Conservation (phyloP, 2,888 invertebrate genomes). For the Helobdella robusta region DNA sequence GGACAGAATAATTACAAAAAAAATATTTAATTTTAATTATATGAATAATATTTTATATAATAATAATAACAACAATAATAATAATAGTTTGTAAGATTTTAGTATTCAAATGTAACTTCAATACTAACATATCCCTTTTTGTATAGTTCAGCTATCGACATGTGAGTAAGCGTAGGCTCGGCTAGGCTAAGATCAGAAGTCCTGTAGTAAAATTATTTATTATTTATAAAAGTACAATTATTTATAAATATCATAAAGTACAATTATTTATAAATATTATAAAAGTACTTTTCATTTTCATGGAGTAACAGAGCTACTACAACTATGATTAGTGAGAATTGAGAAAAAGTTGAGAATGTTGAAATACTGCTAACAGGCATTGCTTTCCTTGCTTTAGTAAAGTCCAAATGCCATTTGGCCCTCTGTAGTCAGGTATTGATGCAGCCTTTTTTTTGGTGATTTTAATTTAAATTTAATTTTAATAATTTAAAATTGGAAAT, state of each 20-base stretch:
- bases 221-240: not conserved
- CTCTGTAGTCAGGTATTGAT: constrained; percentile 57
- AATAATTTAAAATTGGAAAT: not conserved
- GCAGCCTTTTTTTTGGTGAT: constrained; percentile 43
- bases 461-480: not conserved
- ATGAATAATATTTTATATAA: not conserved
- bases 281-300: not conserved
- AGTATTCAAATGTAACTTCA: not conserved
- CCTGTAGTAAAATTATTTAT: constrained; percentile 50
- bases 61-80: not conserved
- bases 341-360: not conserved
- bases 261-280: not conserved
- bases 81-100: not conserved
- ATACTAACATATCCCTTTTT: constrained; percentile 52
- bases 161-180: constrained; percentile 81
- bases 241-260: not conserved
- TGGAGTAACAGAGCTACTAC: not conserved
- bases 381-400: constrained; percentile 68
- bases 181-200: constrained; percentile 52
- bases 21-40: not conserved
- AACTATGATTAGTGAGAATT: not conserved
- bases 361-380: constrained; percentile 38
- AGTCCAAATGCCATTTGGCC: constrained; percentile 90
- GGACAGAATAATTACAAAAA: not conserved
- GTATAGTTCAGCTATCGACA: constrained; percentile 74